phyloP scores from a whole-genome alignment of 2,113 vertebrate species.

The Ictalurus furcatus region DNA sequence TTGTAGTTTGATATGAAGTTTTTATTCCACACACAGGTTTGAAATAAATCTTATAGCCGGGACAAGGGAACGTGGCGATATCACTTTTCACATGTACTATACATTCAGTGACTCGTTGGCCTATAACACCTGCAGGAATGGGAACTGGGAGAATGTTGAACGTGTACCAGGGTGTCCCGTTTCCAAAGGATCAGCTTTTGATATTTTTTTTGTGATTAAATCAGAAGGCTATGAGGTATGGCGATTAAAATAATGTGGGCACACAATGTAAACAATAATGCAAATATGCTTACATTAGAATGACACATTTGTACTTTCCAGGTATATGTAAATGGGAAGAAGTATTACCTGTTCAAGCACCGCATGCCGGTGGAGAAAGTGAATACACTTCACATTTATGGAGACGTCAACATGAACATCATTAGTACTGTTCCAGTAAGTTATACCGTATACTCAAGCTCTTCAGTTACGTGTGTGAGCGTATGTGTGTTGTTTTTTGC shows the following conservation, averaged over 20 bases:
- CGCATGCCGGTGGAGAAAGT: too few species aligned
- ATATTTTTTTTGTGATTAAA: not conserved
- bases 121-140: not conserved
- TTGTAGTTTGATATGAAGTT: not conserved
- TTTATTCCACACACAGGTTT: not conserved
- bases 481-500: not conserved
- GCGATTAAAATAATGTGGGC: not conserved
- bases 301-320: not conserved
- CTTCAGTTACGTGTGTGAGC: too few species aligned
- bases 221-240: constrained; percentile 13
- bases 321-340: constrained; percentile 9
- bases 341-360: not conserved
- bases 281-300: not conserved
- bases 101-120: rapidly evolving
- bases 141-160: not conserved
- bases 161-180: not conserved
- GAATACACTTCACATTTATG: not conserved
- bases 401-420: not conserved
- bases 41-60: not conserved
- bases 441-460: not conserved
- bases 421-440: not conserved
- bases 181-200: constrained; percentile 3
- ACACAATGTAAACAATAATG: not conserved
- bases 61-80: rapidly evolving
- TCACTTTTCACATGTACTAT: not conserved